phyloP scores from a whole-genome alignment of 2,888 invertebrate species.

The Drosophila barbarae region DNA sequence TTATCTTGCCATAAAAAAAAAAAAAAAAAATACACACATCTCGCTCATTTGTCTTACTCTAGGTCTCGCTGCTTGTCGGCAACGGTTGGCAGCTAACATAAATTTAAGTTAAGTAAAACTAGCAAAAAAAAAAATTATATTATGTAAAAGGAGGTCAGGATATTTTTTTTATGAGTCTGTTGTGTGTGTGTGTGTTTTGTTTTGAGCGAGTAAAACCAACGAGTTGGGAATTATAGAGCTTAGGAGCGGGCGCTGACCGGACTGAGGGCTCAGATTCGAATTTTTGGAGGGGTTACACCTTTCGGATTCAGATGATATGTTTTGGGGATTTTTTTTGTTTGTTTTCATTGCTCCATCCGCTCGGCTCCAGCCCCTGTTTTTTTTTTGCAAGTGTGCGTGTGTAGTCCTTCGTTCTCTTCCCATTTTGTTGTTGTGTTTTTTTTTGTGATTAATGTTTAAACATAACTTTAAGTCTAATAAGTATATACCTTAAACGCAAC shows the following conservation, averaged over 20 bases:
- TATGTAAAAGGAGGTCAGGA: not conserved
- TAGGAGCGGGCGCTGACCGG: slow-evolving; percentile 49
- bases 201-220: slow-evolving; percentile 16
- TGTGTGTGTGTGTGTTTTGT: slow-evolving; percentile 13
- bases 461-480: slow-evolving; percentile 50
- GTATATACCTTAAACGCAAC: slow-evolving; percentile 41
- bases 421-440: slow-evolving; percentile 39
- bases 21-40: slow-evolving; percentile 26
- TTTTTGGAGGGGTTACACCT: slow-evolving; percentile 13
- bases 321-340: slow-evolving; percentile 5
- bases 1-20: slow-evolving; percentile 26
- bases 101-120: slow-evolving; percentile 16
- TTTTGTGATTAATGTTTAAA: slow-evolving; percentile 38
- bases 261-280: slow-evolving; percentile 19
- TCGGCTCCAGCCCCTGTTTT: not conserved
- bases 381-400: slow-evolving; percentile 22
- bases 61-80: slow-evolving; percentile 14
- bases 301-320: slow-evolving; percentile 63
- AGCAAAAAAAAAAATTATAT: slow-evolving; percentile 15
- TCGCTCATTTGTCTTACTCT: slow-evolving; percentile 8
- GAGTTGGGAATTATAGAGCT: slow-evolving; percentile 8
- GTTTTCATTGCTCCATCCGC: slow-evolving; percentile 19
- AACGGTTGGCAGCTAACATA: slow-evolving; percentile 27
- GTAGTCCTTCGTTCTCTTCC: slow-evolving; percentile 77
- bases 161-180: slow-evolving; percentile 4